Base-by-base conservation (phyloP, 2,113 vertebrate species). In the Pungitius pungitius region DNA sequence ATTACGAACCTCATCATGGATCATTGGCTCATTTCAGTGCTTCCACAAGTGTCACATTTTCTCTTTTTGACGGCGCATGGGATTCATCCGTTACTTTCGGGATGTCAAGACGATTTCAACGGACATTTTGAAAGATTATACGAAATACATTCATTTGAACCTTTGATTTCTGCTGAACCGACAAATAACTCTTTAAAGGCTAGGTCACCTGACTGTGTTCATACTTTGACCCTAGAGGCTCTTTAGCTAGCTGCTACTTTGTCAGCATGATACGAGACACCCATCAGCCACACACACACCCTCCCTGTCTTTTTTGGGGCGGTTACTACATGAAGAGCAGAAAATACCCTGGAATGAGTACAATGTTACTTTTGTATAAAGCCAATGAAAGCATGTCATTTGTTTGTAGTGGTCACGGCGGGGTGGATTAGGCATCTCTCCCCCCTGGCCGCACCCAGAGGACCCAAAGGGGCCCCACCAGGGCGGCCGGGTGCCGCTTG, bases 401-500 rank as follows among this genome's bases (percentile, higher is more conserved):
- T 14, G 8, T 39, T 40, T 47, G 24, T 15, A 35, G 33, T 59
- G 27, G 33, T 64, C 35, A 8, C 15, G 20, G 18, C 59, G 17
- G 35, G 3, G 3, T 33, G 37, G 18, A 27, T n/a, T 22, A 42
- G 39, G n/a, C 26, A 47, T 69, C 33, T 39, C 51, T 62, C n/a
- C 71, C n/a, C 61, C 58, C 42, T 0, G 3, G 69, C 71, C 57
- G 42, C 65, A 77, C 35, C 59, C 6, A 54, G 3, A 47, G 39
- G 35, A 69, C 51, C 14, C 14, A 1, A 18, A 27, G 2, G 56
- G 56, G 51, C 69, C 66, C 22, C 3, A 58, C 30, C 27, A 33
- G 61, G 57, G 27, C 4, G 58, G 69, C 61, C 56, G n/a, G n/a
- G n/a, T n/a, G n/a, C 49, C n/a, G 13, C 17, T 73, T 67, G 10